Evolutionary conservation across 2,113 vertebrate species (phyloP), one percentile per base, ranked within the genome.

Genomic region (Nothoprocta pentlandii): DNA sequence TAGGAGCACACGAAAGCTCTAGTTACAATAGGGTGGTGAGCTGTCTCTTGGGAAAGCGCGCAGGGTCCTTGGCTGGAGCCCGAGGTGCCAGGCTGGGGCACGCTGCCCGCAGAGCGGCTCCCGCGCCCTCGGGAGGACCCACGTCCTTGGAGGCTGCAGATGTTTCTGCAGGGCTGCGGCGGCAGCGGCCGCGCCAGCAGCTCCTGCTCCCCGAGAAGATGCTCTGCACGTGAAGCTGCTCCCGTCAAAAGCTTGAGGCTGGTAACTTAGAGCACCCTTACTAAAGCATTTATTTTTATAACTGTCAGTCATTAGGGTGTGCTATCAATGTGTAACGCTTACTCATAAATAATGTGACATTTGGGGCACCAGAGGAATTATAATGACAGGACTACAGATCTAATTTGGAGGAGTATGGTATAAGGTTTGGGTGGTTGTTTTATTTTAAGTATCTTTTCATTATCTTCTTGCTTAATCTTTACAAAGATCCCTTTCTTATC

Each of bases 401-500:
- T 12, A 95, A 74, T 80, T 96, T 90, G 78, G 78, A 97, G 92
- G 44, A 92, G 49, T 34, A 66, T 0, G 5, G 53, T 84, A 96
- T 59, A 81, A 92, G 66, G 63, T 88, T 87, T 93, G 56, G 86
- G 61, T 77, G 69, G 9, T 83, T 53, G 20, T 53, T 90, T 74
- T 34, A 22, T 64, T 90, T 41, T 3, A 61, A 95, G 64, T 85
- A 93, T 54, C 66, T 96, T 97, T 97, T 73, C 96, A 93, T 83
- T 96, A 89, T 64, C 76, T 89, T 81, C 32, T 93, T 95, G 86
- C 95, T 96, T 94, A 97, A 92, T 96, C 94, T 85, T 79, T 93
- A 97, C 94, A 95, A 97, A 97, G 96, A 95, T 93, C 66, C 93
- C 88, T 75, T 96, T 97, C 94, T 97, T 97, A 97, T 95, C 95